Base-by-base conservation (phyloP, 2,888 invertebrate genomes). In the Parthenolecanium corni region DNA sequence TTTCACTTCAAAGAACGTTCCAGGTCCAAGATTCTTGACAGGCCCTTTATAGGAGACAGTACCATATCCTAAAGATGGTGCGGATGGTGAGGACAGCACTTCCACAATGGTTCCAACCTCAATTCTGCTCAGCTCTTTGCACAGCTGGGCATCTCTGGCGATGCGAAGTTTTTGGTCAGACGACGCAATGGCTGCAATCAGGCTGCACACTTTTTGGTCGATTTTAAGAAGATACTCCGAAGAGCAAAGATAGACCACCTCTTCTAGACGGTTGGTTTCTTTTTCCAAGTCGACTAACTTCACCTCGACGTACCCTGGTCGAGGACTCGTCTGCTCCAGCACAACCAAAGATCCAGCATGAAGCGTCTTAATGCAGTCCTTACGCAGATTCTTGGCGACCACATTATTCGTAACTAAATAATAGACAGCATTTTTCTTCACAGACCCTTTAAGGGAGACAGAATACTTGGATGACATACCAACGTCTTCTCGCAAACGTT, bases 51-150 rank as follows among this genome's bases (percentile, higher is more conserved):
- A 6, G 20, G 23, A 23, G 20, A 61, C 49, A 2, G 24, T 24
- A 11, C 61, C 61, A 18, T n/a, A n/a, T n/a, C n/a, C n/a, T n/a
- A n/a, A n/a, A n/a, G n/a, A n/a, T n/a, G n/a, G n/a, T n/a, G 20
- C 21, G 21, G 6, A 38, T 18, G 23, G 16, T 5, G 66, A 64
- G 25, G 62, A 65, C n/a, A 66, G 52, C 52, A 69, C 66, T 38
- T 65, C 63, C 2, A 70, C 70, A 46, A 64, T 54, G 38, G 62
- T 64, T 24, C 68, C 69, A 47, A 68, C 64, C 42, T 67, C 61
- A 47, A 70, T 65, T 31, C 64, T 51, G 36, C 65, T 64, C 36
- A 70, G 65, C 64, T 70, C 66, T 44, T 68, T 62, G 52, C 67
- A 67, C 20, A 67, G 63, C 21, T 54, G 52, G 24, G 52, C 42